Evolutionary conservation across 2,113 vertebrate genomes (phyloP), one percentile per base, ranked within the genome.

Genomic region (Aepyceros melampus): DNA sequence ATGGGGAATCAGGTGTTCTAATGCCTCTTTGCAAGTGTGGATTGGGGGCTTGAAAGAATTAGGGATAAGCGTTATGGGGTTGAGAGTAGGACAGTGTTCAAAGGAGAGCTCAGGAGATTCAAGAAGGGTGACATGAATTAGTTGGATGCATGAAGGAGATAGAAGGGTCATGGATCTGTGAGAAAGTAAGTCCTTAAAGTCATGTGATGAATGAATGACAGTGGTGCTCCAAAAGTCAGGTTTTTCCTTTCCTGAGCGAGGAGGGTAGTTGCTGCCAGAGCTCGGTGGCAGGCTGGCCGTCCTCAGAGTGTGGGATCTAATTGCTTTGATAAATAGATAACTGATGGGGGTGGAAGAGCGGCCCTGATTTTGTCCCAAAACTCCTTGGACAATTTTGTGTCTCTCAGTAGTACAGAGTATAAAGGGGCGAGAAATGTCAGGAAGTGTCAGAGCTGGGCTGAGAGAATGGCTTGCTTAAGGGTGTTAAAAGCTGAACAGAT

Each of bases 281-380:
- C 16, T 19, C 0, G 3, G 31, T 64, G 15, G 62, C 15, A 64
- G 7, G 2, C 16, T n/a, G 33, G 62, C 33, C 0, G 0, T 67
- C 16, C 62, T 67, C 33, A 67, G 33, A 19, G 16, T 67, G 33
- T 67, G 7, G 16, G 15, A 67, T 67, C 3, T 67, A 67, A 67
- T n/a, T 67, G 7, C 31, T 67, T n/a, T 67, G 16, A n/a, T 64
- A 64, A n/a, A 67, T 10, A 67, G 62, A 67, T 9, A n/a, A 67
- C 33, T 19, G 16, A 9, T 0, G 2, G 16, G 7, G 7, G 3
- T n/a, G 33, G n/a, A 67, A 3, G 4, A 67, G 16, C 4, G 62
- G 33, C 16, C 33, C 62, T 67, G 33, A n/a, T 67, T 67, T 67
- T 67, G 16, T n/a, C 3, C 62, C 16, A n/a, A 67, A 67, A 67